phyloP scores from a whole-genome alignment of 2,888 invertebrate species.

The Zygaena filipendulae region DNA sequence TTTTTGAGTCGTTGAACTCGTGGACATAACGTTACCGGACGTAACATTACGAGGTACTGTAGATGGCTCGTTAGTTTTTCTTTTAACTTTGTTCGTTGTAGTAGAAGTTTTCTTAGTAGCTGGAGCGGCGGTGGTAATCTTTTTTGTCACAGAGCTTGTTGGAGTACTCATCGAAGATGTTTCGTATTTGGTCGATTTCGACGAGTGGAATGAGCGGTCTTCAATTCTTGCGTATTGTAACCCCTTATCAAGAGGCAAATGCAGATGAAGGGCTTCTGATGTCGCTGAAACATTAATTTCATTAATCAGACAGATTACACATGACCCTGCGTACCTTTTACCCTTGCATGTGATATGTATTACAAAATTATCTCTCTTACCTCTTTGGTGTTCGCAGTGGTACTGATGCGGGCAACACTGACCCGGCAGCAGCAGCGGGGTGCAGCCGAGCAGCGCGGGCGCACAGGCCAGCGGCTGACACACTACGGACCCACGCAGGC shows the following conservation, averaged over 20 bases:
- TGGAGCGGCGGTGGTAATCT: slow-evolving; percentile 23
- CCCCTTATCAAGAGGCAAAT: slow-evolving; percentile 22
- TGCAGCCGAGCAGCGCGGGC: slow-evolving; percentile 79
- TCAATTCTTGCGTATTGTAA: slow-evolving; percentile 27
- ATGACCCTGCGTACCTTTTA: no score
- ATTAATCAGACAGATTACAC: background rate
- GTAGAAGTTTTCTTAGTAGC: slow-evolving; percentile 26
- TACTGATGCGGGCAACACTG: slow-evolving; percentile 89
- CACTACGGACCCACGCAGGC: slow-evolving; percentile 76
- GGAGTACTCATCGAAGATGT: slow-evolving; percentile 30
- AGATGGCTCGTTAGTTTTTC: slow-evolving; percentile 37
- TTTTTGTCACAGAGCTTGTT: slow-evolving; percentile 23
- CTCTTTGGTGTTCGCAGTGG: slow-evolving; percentile 69
- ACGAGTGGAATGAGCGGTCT: slow-evolving; percentile 34
- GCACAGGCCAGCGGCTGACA: slow-evolving; percentile 83
- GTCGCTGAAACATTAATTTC: slow-evolving; percentile 21
- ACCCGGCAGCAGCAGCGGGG: slow-evolving; percentile 77
- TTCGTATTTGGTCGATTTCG: slow-evolving; percentile 29
- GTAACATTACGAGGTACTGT: no score
- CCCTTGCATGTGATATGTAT: no score
- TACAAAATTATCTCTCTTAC: no score
- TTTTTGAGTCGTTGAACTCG: no score
- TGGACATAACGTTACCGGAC: no score
- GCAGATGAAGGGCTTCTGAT: slow-evolving; percentile 14
- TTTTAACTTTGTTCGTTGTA: slow-evolving; percentile 42